A percentile compares a stretch with the other conserved stretches of the same genome.
Conservation (phyloP, 2,113 vertebrate genomes). For the Orthochromis malagaraziensis region DNA sequence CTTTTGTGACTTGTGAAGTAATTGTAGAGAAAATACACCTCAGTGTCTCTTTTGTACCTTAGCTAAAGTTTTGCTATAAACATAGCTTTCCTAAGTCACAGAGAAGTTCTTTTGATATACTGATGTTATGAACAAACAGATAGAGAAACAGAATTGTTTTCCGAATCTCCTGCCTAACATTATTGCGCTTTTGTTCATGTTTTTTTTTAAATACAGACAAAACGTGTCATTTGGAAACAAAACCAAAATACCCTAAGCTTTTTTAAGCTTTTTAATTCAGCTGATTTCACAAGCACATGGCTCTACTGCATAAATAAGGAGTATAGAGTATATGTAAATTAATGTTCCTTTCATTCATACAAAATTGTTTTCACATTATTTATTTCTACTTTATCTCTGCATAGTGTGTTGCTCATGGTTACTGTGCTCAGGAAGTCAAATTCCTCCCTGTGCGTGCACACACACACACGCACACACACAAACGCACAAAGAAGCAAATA, state of each 20-base stretch:
- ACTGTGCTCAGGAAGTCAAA: conserved; percentile 12
- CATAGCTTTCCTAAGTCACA: not conserved
- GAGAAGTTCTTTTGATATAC: not conserved
- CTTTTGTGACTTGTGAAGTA: not conserved
- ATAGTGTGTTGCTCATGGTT: conserved; percentile 25
- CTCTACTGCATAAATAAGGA: not conserved
- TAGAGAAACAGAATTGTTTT: not conserved
- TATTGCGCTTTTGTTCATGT: not conserved
- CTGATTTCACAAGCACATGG: not conserved
- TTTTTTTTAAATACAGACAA: not conserved
- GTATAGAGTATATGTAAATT: not conserved
- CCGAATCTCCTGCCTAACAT: not conserved
- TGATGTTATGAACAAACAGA: not conserved
- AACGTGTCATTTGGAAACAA: not conserved
- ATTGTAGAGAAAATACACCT: not conserved
- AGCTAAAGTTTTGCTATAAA: not conserved
- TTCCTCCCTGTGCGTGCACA: not conserved
- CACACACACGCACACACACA: not conserved
- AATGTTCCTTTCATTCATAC: not conserved
- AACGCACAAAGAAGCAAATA: conserved; percentile 41
- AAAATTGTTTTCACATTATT: not conserved
- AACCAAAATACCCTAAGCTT: not conserved
- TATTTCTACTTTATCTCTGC: not conserved
- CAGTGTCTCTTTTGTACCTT: not conserved
- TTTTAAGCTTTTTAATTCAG: not conserved